phyloP scores from a whole-genome alignment of 2,797 vertebrate genomes.

The Hafferia zeledoni region DNA sequence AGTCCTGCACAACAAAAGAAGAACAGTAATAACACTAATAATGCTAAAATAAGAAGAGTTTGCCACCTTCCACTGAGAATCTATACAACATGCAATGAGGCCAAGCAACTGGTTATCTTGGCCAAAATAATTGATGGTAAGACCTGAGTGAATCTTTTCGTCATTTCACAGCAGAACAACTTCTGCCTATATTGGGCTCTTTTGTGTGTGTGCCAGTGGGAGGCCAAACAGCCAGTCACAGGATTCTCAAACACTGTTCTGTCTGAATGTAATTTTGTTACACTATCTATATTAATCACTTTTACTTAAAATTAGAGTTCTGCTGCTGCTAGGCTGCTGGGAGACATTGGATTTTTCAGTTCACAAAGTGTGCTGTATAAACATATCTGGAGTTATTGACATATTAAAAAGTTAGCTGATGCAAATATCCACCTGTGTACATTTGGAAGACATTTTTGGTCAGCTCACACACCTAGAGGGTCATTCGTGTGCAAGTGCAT shows the following conservation, averaged over 20 bases:
- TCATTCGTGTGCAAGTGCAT: not conserved
- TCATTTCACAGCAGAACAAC: not conserved
- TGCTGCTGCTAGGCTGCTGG: not conserved
- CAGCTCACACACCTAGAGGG: not conserved
- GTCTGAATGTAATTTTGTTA: not conserved
- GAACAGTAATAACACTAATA: not conserved
- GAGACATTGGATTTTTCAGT: not conserved
- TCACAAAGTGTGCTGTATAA: not conserved
- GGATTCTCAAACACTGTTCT: not conserved
- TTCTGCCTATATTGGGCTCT: not conserved
- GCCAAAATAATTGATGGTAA: not conserved
- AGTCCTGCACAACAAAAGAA: slow-evolving; percentile 26
- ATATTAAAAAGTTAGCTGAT: not conserved
- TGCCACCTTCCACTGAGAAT: slow-evolving; percentile 10
- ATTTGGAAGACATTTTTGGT: not conserved
- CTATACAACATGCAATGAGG: not conserved
- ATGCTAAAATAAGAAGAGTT: slow-evolving; percentile 27
- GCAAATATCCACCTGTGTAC: not conserved
- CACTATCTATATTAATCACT: not conserved
- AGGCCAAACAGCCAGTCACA: not conserved
- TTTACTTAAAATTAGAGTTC: not conserved
- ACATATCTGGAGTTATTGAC: not conserved
- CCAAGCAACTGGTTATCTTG: not conserved
- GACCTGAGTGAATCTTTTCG: slow-evolving; percentile 4
- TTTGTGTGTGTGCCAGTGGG: not conserved